Evolutionary conservation across 2,797 vertebrate genomes (phyloP), one percentile per base, ranked within the genome.

Genomic region (Cossypha polioptera): DNA sequence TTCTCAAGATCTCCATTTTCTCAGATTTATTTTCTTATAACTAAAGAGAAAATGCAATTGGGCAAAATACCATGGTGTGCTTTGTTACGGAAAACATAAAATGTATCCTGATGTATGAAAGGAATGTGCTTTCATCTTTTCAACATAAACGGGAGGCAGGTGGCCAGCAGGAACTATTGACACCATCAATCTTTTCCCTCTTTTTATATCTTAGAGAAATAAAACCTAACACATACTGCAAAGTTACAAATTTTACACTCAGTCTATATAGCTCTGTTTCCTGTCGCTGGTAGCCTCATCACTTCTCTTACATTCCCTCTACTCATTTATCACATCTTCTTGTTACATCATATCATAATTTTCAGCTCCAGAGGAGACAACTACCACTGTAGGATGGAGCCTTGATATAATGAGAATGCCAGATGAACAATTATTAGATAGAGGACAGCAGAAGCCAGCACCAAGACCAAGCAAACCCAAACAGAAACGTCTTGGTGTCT

Each of bases 321-420:
- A 50, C 45, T 91, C 19, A 38, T 83, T 89, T 80, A 86, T 80
- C 82, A 83, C 35, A 54, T 40, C 4, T 8, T 62, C 67, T 71
- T 90, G 48, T 79, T 91, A 45, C 35, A 61, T 92, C 62, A 40
- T 80, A 35, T n/a, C 76, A 79, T 92, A 85, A 80, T 88, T 88
- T 94, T 92, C 68, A 71, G 24, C 38, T 85, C 43, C 67, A 88
- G 65, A 82, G 65, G 42, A 83, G 65, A 50, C n/a, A 65, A 25
- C 12, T 63, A 31, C 43, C 14, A 1, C 53, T 87, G 38, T 40
- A 88, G 55, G 59, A 84, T 58, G 35, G 35, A 53, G 28, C 31
- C 47, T 88, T 71, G 53, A 33, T 74, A 17, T 72, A 82, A 83
- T 33, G 65, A 91, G 53, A 93, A 86, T 50, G 18, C 58, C 69